Evolutionary conservation across 92 coral and sea anemone species (phyloP).

Genomic region (Zoanthus sansibaricus): DNA sequence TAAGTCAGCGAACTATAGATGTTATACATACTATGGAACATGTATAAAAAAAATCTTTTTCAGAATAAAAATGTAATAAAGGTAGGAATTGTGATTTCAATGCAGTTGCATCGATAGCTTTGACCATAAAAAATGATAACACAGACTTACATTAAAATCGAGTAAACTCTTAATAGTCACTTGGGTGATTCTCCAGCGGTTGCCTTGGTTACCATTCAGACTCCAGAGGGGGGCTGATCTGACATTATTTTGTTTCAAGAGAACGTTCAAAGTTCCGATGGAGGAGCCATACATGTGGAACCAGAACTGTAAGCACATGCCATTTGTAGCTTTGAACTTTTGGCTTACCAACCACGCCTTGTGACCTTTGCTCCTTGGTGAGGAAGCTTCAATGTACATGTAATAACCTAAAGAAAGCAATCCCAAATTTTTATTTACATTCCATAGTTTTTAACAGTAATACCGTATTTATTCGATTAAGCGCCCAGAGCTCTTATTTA

Average conservation of each 20-base stretch:
- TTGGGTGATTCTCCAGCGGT: slow-evolving; percentile 92
- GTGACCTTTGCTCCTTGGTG: slow-evolving; percentile 94
- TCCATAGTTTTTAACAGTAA: too few relatives aligned
- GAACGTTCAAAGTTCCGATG: slow-evolving; percentile 86
- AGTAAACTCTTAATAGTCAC: slow-evolving; percentile 82
- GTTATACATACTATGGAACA: too few relatives aligned
- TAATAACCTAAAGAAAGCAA: slow-evolving; percentile 76
- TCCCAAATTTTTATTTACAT: background rate
- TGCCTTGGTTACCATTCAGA: slow-evolving; percentile 89
- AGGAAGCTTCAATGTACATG: slow-evolving; percentile 94
- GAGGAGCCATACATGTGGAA: slow-evolving; percentile 93
- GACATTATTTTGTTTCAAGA: slow-evolving; percentile 76
- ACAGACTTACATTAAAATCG: slow-evolving; percentile 77
- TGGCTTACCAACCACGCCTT: slow-evolving; percentile 96
- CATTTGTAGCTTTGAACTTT: slow-evolving; percentile 81
- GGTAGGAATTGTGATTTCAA: background rate
- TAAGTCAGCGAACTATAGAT: too few relatives aligned
- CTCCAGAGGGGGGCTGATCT: slow-evolving; percentile 92
- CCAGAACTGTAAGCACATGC: slow-evolving; percentile 98
- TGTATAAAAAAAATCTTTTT: background rate
- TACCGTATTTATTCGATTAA: too few relatives aligned
- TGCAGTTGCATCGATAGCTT: too few relatives aligned
- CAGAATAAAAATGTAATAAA: background rate
- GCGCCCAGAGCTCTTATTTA: too few relatives aligned
- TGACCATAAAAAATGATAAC: too few relatives aligned